A percentile compares a stretch with the other conserved stretches of the same genome.
Evolutionary conservation across 2,888 invertebrate species (phyloP).

Genomic region (Limnephilus marmoratus): DNA sequence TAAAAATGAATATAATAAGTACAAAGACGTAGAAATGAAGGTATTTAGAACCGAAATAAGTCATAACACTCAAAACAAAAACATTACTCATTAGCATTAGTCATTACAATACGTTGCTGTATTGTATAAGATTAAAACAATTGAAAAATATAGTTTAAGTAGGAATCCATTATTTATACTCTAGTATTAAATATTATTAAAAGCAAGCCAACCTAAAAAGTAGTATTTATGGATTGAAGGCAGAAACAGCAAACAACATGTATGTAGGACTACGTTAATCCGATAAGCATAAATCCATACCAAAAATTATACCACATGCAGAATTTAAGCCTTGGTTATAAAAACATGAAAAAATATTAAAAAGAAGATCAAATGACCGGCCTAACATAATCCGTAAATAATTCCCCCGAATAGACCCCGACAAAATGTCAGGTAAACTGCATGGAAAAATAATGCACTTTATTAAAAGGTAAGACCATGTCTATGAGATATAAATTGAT

Average conservation of each 20-base stretch:
- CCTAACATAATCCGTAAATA: conserved; percentile 17
- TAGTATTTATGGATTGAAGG: background rate
- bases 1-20: no score
- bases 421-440: conserved; percentile 2
- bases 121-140: no score
- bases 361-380: background rate
- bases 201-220: background rate
- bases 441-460: background rate
- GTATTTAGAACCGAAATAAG: no score
- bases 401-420: background rate
- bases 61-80: no score
- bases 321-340: background rate
- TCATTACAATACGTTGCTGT: no score
- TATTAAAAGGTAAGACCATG: background rate
- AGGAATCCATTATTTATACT: no score
- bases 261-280: background rate
- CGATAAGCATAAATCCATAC: background rate
- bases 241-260: background rate
- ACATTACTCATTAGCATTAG: no score
- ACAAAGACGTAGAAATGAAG: no score
- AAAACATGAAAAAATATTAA: conserved; percentile 4
- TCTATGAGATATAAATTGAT: background rate
- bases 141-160: no score
- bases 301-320: background rate
- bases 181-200: no score